Evolutionary conservation across 1,140 invertebrate genomes (phyloP), one percentile per base, ranked within the genome.

Genomic region (Pteromalus puparum): DNA sequence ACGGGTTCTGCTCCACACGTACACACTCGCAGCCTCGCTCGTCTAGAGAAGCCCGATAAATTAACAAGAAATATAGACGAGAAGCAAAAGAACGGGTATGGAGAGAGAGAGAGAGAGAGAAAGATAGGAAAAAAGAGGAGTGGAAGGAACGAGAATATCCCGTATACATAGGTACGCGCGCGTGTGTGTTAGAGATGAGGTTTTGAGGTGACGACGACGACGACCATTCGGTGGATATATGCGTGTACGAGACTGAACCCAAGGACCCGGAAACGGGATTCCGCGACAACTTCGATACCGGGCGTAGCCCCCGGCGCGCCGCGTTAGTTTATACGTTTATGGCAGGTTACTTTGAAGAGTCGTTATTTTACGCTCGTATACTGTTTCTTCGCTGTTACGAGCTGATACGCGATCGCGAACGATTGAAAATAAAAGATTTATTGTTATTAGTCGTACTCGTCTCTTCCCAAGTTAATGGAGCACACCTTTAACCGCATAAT

Each of bases 41-140:
- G 30, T 61, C 65, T 79, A 61, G 26, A 61, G 26, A 38, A 84
- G 74, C 34, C 18, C 74, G 74, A 83, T 83, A 79, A 79, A 79
- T 84, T 84, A 84, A 84, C 67, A 84, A 84, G 76, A 79, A 84
- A 84, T 84, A 84, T 61, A 84, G 75, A 79, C 28, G 28, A 61
- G 53, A 79, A 72, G 75, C 61, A 61, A 73, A 84, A 84, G 61
- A 42, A 77, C 1, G 13, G 48, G 38, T 48, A 48, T 24, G 28
- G 24, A 74, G 28, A 9, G 76, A 80, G 67, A 30, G 53, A 24
- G 24, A 38, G 5, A 68, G 18, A 28, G 72, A 74, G 18, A 28
- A 61, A 74, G 48, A 67, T 24, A 68, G 24, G 74, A 53, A 38
- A 73, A 67, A 73, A 42, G 48, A 75, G 26, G 74, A 78, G 46